Percentiles rank a stretch among this genome's conserved stretches.
Evolutionary conservation across 2,888 invertebrate genomes (phyloP).

Genomic region (Endomychus coccineus): DNA sequence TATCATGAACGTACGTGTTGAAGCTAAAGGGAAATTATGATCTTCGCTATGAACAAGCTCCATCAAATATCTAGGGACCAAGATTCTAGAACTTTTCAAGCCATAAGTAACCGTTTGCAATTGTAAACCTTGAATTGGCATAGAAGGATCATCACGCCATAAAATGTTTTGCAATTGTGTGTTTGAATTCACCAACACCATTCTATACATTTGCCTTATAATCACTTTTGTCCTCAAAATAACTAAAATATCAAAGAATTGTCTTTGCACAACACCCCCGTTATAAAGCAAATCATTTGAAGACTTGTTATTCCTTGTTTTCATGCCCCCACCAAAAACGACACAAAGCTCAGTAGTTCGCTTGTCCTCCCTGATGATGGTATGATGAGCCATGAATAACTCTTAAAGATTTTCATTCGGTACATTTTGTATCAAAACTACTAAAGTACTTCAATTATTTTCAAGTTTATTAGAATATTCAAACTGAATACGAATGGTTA

Average conservation of each 20-base stretch:
- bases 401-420: too few relatives aligned
- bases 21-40: slow-evolving; percentile 12
- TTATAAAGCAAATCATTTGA: slow-evolving; percentile 18
- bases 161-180: slow-evolving; percentile 18
- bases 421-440: too few relatives aligned
- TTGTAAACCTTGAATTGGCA: slow-evolving; percentile 11
- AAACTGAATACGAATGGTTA: too few relatives aligned
- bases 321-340: slow-evolving; percentile 20
- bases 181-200: slow-evolving; percentile 10
- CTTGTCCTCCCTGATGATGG: slow-evolving; percentile 15
- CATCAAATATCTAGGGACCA: slow-evolving; percentile 16
- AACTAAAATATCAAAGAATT: slow-evolving; percentile 18
- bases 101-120: slow-evolving; percentile 18
- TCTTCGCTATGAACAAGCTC: slow-evolving; percentile 12
- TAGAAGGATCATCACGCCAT: slow-evolving; percentile 12
- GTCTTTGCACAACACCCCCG: slow-evolving; percentile 12
- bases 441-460: too few relatives aligned
- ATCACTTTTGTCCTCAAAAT: slow-evolving; percentile 15
- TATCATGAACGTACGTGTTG: slow-evolving; percentile 19
- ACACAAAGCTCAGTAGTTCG: slow-evolving; percentile 14
- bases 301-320: slow-evolving; percentile 12
- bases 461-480: too few relatives aligned
- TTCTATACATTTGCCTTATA: slow-evolving; percentile 18
- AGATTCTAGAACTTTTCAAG: slow-evolving; percentile 13
- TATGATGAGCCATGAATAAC: slow-evolving; percentile 18